A percentile compares a stretch with the other conserved stretches of the same genome.
These are phyloP conservation scores for Drepana falcataria DNA, from an alignment of 2,888 invertebrate species.

Conservation along the genomic window DNA sequence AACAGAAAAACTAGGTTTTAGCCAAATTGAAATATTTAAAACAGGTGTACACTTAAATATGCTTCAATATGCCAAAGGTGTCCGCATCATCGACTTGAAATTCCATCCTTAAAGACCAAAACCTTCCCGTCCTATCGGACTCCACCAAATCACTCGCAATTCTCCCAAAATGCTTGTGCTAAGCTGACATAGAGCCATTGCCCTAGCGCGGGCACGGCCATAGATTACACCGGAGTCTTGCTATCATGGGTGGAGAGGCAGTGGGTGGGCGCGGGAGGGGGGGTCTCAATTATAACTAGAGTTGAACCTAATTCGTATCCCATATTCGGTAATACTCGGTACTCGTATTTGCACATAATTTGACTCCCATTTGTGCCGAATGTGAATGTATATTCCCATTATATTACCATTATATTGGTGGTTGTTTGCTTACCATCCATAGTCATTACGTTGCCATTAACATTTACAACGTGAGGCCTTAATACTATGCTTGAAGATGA, in stretches of 20 bases:
- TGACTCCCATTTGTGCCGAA: not conserved
- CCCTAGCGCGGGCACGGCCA: not conserved
- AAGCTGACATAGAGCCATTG: not conserved
- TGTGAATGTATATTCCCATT: too few species aligned
- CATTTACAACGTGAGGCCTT: too few species aligned
- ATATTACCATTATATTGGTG: too few species aligned
- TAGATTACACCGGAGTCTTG: not conserved
- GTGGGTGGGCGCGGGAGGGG: not conserved
- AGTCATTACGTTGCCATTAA: too few species aligned
- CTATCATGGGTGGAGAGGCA: slow-evolving; percentile 1
- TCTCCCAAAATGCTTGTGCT: not conserved
- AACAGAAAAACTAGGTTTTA: too few species aligned
- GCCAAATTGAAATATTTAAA: too few species aligned
- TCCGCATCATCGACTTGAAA: too few species aligned
- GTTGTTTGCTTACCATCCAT: too few species aligned
- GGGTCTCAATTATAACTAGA: not conserved
- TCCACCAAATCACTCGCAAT: not conserved
- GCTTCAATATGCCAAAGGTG: too few species aligned
- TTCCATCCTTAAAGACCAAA: too few species aligned
- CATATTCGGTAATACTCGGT: not conserved
- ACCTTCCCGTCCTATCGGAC: not conserved
- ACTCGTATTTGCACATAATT: not conserved
- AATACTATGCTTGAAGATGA: too few species aligned
- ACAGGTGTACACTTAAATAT: too few species aligned
- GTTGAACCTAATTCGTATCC: not conserved